Evolutionary conservation across 2,888 invertebrate genomes (phyloP).

Genomic region (Euzophera pinguis): DNA sequence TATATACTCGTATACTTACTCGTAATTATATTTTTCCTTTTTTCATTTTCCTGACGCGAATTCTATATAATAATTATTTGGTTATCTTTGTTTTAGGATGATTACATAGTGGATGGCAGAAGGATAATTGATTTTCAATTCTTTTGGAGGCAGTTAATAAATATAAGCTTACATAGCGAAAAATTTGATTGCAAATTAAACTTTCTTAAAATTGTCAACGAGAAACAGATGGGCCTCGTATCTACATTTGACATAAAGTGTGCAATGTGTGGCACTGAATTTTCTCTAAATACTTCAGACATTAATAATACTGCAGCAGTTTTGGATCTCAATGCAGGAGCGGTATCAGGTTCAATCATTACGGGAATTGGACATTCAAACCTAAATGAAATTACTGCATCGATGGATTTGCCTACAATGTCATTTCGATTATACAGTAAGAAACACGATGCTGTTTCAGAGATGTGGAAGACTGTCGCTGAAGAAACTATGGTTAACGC

Average conservation of each 20-base stretch:
- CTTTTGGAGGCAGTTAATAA: no score
- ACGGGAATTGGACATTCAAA: not conserved
- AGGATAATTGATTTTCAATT: no score
- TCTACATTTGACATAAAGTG: not conserved
- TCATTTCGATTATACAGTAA: not conserved
- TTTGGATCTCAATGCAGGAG: not conserved
- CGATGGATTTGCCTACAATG: not conserved
- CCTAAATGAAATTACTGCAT: not conserved
- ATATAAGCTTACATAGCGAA: no score
- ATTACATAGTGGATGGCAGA: no score
- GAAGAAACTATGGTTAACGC: not conserved
- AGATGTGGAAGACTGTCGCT: not conserved
- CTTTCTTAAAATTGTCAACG: not conserved
- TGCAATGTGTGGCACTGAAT: not conserved
- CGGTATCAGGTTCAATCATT: not conserved
- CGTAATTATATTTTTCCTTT: no score
- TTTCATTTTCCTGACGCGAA: no score
- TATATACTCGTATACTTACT: no score
- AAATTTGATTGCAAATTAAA: no score
- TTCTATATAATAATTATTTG: no score
- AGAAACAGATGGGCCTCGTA: not conserved
- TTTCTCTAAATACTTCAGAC: not conserved
- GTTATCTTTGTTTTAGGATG: no score
- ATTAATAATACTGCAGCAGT: no score
- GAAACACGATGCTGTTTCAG: not conserved